Base-by-base conservation (phyloP, 2,888 invertebrate species). In the Chrysotoxum bicinctum region DNA sequence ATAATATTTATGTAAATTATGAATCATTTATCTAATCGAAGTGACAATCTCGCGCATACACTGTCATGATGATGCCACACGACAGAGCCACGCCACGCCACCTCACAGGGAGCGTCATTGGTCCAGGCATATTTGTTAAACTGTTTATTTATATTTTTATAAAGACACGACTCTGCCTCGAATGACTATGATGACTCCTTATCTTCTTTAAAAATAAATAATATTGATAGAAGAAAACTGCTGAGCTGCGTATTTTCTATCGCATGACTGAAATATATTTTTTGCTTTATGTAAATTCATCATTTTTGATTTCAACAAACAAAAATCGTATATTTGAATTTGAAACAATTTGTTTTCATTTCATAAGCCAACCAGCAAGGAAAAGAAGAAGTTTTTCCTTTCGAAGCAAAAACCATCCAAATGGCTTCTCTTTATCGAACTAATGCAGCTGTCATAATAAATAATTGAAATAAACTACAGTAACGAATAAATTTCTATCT, bases 21-120 rank as follows among this genome's bases (percentile, higher is more conserved):
- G 21, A 58, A 8, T 58, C 21, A 37, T 14, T 37, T 37, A 3
- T 37, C 14, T 58, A 37, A 58, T 37, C 58, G 14, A 58, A 58
- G 58, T 37, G 58, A 58, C 58, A 58, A 58, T 37, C 7, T 58
- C 7, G 35, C 8, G 21, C 58, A 58, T 21, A 56, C 48, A 66
- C 35, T 56, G 54, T 56, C 23, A 35, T 54, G 8, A 8, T 43
- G 62, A 37, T 58, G 58, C 56, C 75, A 66, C 66, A 75, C 75
- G 75, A 32, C 66, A 45, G 19, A 56, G 35, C 40, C 32, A 40
- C 58, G 35, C 40, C 56, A 54, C n/a, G 5, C 2, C 19, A 19
- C 52, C 10, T 9, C 23, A 1, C 16, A 19, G 3, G 2, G 4
- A 30, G 16, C 30, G 23, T 35, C 58, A 37, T 35, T 37, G 37